Base-by-base conservation (phyloP, 2,797 vertebrate genomes). In the Tenualosa thibaudeaui region DNA sequence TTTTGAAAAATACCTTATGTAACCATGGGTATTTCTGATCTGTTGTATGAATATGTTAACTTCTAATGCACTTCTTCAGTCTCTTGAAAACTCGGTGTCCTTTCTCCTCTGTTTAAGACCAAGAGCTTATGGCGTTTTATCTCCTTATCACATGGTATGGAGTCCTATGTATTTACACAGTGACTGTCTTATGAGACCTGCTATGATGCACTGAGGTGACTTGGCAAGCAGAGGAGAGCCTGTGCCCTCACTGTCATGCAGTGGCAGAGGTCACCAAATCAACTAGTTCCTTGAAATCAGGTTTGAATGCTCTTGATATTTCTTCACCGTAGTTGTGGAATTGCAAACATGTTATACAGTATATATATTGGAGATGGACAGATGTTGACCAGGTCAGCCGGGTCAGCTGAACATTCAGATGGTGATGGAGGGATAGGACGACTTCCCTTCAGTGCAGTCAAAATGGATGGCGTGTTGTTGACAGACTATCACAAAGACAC, bases 41-140 rank as follows among this genome's bases (percentile, higher is more conserved):
- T 37, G 40, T 43, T 40, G 31, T 75, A 15, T 40, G 37, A 75
- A 37, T 40, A 75, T 40, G 31, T 40, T 75, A 17, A 75, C 68
- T 75, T 75, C 68, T 75, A 40, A 40, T 75, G 68, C 68, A 75
- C 68, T 75, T 75, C 68, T 75, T 75, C 31, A 43, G 68, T 37
- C 31, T 78, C 40, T 43, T 22, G 19, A 43, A 78, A 78, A 43
- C 37, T 78, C 37, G 8, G 7, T 78, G 37, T 75, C 40, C 40
- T 78, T 43, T 78, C 19, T 13, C 19, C 2, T 13, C 3, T 37
- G 15, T 26, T 78, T 78, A 78, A 7, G 40, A 78, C 40, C 43
- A 46, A 78, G 71, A 78, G 37, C 17, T 43, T 17, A 46, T 12
- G 17, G 37, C 5, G 71, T 46, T 78, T 22, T 46, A 19, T 78